These are phyloP conservation scores for Spatulosminthurus flaviceps DNA, from an alignment of 2,888 invertebrate species.

Conservation along the genomic window DNA sequence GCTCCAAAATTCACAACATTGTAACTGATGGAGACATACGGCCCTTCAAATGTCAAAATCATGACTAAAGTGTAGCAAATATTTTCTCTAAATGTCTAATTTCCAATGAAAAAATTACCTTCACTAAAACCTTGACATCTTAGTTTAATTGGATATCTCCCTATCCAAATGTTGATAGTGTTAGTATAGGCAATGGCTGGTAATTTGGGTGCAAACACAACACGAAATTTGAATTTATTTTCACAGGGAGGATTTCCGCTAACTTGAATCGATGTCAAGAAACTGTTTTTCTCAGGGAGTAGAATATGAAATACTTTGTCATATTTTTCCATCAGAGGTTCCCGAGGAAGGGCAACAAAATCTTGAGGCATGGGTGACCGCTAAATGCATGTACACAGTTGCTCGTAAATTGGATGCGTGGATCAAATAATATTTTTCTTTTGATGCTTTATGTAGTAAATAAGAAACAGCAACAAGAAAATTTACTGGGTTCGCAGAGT, in stretches of 20 bases:
- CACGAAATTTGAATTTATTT: conserved; percentile 48
- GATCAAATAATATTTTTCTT: too few relatives aligned
- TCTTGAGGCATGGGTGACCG: conserved; percentile 9
- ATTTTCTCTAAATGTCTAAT: neutral
- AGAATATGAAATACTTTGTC: conserved; percentile 50
- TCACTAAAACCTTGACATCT: conserved; percentile 53
- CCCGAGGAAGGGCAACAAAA: conserved; percentile 21
- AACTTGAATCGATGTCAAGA: conserved; percentile 16
- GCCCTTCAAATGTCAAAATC: conserved; percentile 40
- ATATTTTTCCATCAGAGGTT: conserved; percentile 46
- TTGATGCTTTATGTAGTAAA: too few relatives aligned
- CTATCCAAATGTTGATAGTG: conserved; percentile 49
- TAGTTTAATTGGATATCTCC: conserved; percentile 49
- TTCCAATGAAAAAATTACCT: conserved; percentile 37
- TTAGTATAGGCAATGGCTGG: conserved; percentile 51
- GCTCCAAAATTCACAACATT: conserved; percentile 57
- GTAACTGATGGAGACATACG: conserved; percentile 54
- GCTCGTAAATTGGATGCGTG: too few relatives aligned
- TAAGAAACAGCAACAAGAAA: neutral
- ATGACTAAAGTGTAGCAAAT: neutral
- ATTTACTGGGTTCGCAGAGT: conserved; percentile 45
- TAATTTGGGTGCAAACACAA: conserved; percentile 52
- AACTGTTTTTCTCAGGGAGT: conserved; percentile 39
- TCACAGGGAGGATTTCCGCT: neutral
- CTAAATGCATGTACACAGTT: too few relatives aligned